Evolutionary conservation across 2,888 invertebrate species (phyloP), one percentile per base, ranked within the genome.

Genomic region (Oligia strigilis): DNA sequence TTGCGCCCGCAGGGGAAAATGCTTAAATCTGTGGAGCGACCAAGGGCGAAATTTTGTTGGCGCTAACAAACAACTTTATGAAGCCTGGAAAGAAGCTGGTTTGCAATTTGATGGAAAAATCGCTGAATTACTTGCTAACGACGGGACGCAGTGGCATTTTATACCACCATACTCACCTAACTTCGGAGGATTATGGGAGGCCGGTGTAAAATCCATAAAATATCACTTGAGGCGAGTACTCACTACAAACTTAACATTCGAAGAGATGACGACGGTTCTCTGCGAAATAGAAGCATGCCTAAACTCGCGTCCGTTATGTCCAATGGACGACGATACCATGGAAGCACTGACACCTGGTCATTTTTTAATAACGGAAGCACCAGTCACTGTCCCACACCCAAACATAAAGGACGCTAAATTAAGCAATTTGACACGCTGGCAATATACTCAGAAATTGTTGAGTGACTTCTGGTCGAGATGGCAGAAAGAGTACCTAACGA

Each of bases 1-100:
- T 36, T 64, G 64, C 36, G 66, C 72, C 0, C 36, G 74, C 43
- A 36, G 78, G 36, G 74, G 77, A 43, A 55, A 46, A 65, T 74
- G 70, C 14, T 29, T 2, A 1, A 40, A 78, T 29, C 40, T 78
- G 46, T 78, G 69, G 73, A 78, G 78, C 64, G 71, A 65, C 40
- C 65, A 66, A 66, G 75, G 60, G 0, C 14, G 60, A 17, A 79
- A 79, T 72, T 66, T 66, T 66, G 66, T 66, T 66, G 66, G 66
- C 40, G 40, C 66, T 13, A 66, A 66, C 23, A 66, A 40, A 17
- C 67, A 67, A 67, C 13, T 67, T 9, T 46, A 46, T 17, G 67
- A 67, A 46, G 67, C 46, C 67, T 67, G 46, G 46, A 67, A 46
- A 14, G 67, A 67, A 67, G 67, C 67, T 67, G 46, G 46, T 67